Conservation (phyloP, 37 sponge, comb jelly and placozoan genomes). For the Ephydatia muelleri region DNA sequence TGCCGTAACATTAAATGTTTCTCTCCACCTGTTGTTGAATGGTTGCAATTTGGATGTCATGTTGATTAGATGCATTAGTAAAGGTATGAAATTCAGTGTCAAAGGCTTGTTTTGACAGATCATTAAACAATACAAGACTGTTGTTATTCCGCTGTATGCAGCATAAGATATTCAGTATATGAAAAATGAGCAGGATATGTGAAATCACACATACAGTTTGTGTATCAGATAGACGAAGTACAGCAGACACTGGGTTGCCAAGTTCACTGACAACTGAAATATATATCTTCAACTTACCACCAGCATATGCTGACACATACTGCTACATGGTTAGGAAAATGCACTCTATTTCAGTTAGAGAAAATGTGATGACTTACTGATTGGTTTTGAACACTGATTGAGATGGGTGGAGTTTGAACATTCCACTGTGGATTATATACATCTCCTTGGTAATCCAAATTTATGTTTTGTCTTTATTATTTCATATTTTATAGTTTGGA, state of each 20-base stretch:
- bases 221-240: background rate
- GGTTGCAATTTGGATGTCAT: background rate
- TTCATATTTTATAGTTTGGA: background rate
- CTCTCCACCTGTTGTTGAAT: background rate
- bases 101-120: background rate
- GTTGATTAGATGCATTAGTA: background rate
- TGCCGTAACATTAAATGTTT: background rate
- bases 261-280: background rate
- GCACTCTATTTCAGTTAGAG: background rate
- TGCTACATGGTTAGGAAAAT: background rate
- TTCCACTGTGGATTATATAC: conserved; percentile 9
- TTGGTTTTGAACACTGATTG: background rate
- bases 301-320: conserved; percentile 4
- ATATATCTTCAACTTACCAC: background rate
- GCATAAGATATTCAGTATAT: no score
- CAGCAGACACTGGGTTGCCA: conserved; percentile 3
- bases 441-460: background rate
- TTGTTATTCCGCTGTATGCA: no score
- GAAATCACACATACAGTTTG: background rate
- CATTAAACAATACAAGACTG: background rate
- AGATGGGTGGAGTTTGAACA: background rate
- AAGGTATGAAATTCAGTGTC: background rate
- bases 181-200: no score
- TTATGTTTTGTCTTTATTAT: background rate
- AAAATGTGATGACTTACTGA: background rate